Base-by-base conservation (phyloP, 1,140 invertebrate species). In the Drosophila kikkawai region DNA sequence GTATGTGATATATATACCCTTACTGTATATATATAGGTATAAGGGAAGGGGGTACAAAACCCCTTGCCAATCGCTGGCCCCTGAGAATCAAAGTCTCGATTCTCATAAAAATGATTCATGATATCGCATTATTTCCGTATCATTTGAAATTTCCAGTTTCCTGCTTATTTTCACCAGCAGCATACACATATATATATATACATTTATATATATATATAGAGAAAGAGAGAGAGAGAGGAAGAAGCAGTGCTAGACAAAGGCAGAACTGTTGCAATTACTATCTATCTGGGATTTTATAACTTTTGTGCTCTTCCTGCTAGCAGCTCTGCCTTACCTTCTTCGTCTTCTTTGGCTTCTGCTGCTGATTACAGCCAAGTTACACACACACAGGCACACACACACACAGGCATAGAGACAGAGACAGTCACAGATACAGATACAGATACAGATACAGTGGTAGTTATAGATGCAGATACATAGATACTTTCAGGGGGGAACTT, bases 121-220 rank as follows among this genome's bases (percentile, higher is more conserved):
- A 88, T 88, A 88, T 90, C 85, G 84, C 84, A 88, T 88, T 88
- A 88, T 88, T 88, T 88, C 84, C 84, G 84, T 88, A 88, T 88
- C 84, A 88, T 88, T 88, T 88, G 84, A 90, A 88, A 88, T 88
- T 88, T 88, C 81, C 84, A 88, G 84, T 90, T 90, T 90, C 85
- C 84, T 88, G 85, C 84, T 88, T 88, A 90, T 88, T 87, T 88
- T 87, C 83, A 67, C 80, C 76, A 80, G 36, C 37, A 59, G 55
- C 48, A 41, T 68, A 67, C 26, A 29, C 5, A 26, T 6, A 26
- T 6, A 26, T 0, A 5, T 6, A 26, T 26, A 26, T 29, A 7
- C 26, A 29, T 29, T 6, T 29, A 29, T 29, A 6, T 29, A 29
- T 29, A 29, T 29, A 29, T 29, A 29, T 29, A 5, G 19, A 45